A percentile compares a stretch with the other conserved stretches of the same genome.
phyloP scores from a whole-genome alignment of 2,113 vertebrate species.

The Elaphurus davidianus region DNA sequence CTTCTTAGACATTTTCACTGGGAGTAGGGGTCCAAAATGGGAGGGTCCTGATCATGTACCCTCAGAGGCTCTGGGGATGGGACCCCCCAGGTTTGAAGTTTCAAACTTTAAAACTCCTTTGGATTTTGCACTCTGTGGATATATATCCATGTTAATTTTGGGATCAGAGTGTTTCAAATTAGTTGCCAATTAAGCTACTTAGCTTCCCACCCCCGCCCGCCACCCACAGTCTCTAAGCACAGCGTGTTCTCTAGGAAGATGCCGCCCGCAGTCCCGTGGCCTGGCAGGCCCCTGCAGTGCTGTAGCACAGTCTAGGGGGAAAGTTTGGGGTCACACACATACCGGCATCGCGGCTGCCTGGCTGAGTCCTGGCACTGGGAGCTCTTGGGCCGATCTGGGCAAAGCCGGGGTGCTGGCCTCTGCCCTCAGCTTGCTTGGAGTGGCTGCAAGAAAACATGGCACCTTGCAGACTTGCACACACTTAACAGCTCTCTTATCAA shows the following conservation, averaged over 20 bases:
- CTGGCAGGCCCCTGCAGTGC: no score
- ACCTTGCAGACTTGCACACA: neutral
- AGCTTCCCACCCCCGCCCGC: neutral
- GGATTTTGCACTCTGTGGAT: neutral
- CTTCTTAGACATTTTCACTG: neutral
- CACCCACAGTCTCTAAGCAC: neutral
- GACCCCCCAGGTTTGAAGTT: neutral
- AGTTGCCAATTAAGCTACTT: neutral
- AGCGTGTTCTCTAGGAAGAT: neutral
- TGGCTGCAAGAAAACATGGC: constrained; percentile 76
- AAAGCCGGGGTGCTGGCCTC: constrained; percentile 75
- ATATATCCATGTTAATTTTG: neutral
- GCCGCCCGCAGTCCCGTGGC: accelerated
- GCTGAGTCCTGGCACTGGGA: constrained; percentile 73
- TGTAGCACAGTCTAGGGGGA: accelerated
- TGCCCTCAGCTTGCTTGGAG: constrained; percentile 78
- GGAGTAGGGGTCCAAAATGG: neutral
- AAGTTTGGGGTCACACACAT: constrained; percentile 10
- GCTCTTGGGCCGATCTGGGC: constrained; percentile 79
- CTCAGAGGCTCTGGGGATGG: neutral
- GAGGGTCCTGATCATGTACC: no score
- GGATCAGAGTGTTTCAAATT: neutral
- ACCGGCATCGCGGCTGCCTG: constrained; percentile 79
- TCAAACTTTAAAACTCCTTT: neutral
- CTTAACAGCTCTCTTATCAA: neutral